phyloP scores from a whole-genome alignment of 1,140 invertebrate genomes.

The Leguminivora glycinivorella region DNA sequence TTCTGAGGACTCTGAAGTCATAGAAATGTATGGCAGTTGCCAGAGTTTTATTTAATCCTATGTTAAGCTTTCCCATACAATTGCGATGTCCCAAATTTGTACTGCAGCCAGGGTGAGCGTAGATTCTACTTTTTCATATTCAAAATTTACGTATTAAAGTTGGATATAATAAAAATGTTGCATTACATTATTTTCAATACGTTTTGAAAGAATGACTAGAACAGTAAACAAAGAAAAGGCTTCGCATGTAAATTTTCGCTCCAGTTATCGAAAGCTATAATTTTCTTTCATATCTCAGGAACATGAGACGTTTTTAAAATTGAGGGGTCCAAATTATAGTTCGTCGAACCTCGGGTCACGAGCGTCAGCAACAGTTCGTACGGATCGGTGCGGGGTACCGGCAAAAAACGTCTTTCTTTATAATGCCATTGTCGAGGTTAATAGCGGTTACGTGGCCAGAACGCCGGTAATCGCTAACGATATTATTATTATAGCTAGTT shows the following conservation, averaged over 20 bases:
- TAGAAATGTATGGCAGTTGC: too few relatives aligned
- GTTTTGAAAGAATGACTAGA: too few relatives aligned
- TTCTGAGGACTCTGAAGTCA: too few relatives aligned
- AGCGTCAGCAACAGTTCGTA: constrained; percentile 13
- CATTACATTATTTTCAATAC: too few relatives aligned
- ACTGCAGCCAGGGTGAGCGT: too few relatives aligned
- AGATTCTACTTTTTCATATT: too few relatives aligned
- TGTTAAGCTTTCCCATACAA: too few relatives aligned
- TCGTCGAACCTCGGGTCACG: constrained; percentile 22
- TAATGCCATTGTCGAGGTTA: not conserved
- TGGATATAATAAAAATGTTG: too few relatives aligned
- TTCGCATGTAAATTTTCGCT: not conserved
- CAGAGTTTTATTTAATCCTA: too few relatives aligned
- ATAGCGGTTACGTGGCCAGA: not conserved
- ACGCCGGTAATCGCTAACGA: constrained; percentile 1
- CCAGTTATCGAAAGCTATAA: not conserved
- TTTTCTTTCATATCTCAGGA: not conserved
- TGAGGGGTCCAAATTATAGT: not conserved
- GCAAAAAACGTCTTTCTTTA: not conserved
- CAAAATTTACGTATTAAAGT: too few relatives aligned
- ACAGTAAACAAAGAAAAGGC: not conserved
- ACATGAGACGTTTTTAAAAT: not conserved
- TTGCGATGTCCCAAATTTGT: too few relatives aligned
- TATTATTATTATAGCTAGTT: not conserved
- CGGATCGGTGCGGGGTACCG: not conserved